phyloP scores from a whole-genome alignment of 2,113 vertebrate species.

The Hydropotes inermis region DNA sequence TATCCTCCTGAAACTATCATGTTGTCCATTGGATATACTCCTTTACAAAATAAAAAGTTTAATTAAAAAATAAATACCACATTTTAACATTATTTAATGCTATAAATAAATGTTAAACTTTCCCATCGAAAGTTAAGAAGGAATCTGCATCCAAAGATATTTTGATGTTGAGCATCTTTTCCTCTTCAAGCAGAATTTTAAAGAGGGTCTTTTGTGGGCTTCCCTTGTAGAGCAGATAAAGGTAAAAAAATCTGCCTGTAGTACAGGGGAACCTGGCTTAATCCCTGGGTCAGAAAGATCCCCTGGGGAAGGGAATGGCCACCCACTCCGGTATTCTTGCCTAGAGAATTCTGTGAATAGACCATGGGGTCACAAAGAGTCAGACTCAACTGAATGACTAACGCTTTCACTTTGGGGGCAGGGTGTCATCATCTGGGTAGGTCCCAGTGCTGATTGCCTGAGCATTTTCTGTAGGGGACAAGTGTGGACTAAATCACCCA shows the following conservation, averaged over 20 bases:
- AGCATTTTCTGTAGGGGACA: background rate
- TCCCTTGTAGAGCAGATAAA: background rate
- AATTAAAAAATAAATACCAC: background rate
- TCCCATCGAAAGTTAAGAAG: background rate
- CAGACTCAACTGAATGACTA: background rate
- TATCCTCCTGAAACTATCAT: background rate
- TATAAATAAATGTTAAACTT: background rate
- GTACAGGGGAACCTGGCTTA: background rate
- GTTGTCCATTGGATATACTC: background rate
- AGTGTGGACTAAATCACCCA: background rate
- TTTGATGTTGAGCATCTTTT: background rate
- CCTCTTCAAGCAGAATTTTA: background rate
- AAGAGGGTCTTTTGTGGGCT: background rate
- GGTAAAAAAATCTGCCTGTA: background rate
- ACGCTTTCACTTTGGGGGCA: background rate
- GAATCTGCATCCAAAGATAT: background rate
- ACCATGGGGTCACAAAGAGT: background rate
- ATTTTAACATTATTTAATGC: background rate
- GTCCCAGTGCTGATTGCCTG: background rate
- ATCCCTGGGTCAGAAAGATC: background rate
- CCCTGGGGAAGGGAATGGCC: no score
- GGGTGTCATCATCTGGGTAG: background rate
- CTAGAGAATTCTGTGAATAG: accelerated
- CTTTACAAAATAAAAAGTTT: background rate
- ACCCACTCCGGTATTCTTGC: no score